Evolutionary conservation across 1,140 invertebrate genomes (phyloP).

Genomic region (Lamellibrachia luymesi): DNA sequence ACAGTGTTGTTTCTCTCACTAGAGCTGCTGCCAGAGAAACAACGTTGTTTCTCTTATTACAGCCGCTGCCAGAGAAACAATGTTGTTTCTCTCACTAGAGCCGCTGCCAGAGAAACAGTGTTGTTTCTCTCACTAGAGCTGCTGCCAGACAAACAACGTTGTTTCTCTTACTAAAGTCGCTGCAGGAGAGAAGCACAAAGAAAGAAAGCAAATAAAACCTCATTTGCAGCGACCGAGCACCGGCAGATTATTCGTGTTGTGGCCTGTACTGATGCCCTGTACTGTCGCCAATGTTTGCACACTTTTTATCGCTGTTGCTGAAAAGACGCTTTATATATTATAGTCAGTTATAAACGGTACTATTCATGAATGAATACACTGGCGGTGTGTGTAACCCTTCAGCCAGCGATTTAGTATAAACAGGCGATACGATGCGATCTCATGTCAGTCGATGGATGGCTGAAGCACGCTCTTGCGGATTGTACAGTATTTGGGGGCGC

Average conservation of each 20-base stretch:
- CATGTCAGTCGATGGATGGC: neutral
- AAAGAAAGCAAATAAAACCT: neutral
- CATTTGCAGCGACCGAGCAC: too few species aligned
- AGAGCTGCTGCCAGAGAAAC: neutral
- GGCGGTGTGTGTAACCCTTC: neutral
- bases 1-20: neutral
- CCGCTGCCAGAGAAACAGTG: neutral
- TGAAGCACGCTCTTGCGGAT: neutral
- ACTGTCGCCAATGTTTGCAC: too few species aligned
- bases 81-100: neutral
- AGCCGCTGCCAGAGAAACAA: neutral
- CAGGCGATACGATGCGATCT: neutral
- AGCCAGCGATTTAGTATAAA: neutral
- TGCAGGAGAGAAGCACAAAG: neutral
- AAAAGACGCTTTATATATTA: neutral
- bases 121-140: neutral
- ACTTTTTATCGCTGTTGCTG: neutral
- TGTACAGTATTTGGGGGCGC: neutral
- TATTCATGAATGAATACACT: neutral
- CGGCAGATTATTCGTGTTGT: neutral
- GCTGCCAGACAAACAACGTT: neutral
- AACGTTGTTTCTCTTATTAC: neutral
- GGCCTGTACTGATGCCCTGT: too few species aligned
- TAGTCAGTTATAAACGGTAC: neutral
- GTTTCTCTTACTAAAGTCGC: neutral